phyloP scores from a whole-genome alignment of 2,797 vertebrate genomes.

The Acipenser ruthenus region DNA sequence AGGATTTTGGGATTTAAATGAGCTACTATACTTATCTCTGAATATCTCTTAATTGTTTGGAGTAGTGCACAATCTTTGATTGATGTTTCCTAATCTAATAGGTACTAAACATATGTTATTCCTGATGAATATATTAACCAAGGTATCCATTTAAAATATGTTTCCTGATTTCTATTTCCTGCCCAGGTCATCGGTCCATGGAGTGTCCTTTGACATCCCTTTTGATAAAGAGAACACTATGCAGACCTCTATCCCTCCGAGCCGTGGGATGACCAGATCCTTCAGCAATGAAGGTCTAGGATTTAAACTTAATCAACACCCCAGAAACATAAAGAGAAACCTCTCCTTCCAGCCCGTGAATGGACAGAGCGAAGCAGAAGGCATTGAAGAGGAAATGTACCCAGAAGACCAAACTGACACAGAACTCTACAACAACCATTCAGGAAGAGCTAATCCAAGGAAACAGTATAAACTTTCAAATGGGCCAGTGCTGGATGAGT shows the following conservation, averaged over 20 bases:
- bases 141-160: too few species aligned
- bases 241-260: slow-evolving; percentile 38
- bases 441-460: slow-evolving; percentile 18
- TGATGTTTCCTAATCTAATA: too few species aligned
- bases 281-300: slow-evolving; percentile 85
- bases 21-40: too few species aligned
- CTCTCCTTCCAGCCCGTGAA: slow-evolving; percentile 86
- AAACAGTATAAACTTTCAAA: slow-evolving; percentile 61
- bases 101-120: too few species aligned
- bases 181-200: slow-evolving; percentile 80
- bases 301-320: slow-evolving; percentile 62
- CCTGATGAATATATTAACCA: too few species aligned
- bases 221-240: slow-evolving; percentile 77
- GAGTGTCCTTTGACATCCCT: slow-evolving; percentile 94
- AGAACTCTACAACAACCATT: slow-evolving; percentile 34
- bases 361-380: slow-evolving; percentile 64
- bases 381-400: slow-evolving; percentile 77
- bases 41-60: too few species aligned
- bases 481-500: slow-evolving; percentile 69
- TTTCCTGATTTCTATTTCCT: neutral
- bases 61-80: too few species aligned
- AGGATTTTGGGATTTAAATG: too few species aligned
- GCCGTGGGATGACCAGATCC: slow-evolving; percentile 76
- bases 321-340: slow-evolving; percentile 74
- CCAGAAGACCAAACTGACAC: slow-evolving; percentile 45